These are phyloP conservation scores for Heteronetta atricapilla DNA, from an alignment of 2,113 vertebrate genomes.

Conservation along the genomic window DNA sequence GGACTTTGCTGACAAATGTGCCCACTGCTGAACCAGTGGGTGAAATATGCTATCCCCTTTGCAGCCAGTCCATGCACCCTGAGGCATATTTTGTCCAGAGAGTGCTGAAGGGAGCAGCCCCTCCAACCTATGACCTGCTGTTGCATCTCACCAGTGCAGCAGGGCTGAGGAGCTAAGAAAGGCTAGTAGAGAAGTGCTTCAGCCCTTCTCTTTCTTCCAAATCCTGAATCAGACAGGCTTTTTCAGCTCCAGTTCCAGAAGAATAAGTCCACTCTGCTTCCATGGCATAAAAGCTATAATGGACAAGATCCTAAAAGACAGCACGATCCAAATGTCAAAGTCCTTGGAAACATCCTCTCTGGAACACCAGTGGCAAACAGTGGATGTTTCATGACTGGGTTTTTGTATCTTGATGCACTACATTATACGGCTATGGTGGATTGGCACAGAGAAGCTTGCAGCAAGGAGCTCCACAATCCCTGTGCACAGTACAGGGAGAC, in stretches of 20 bases:
- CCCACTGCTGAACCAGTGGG: not conserved
- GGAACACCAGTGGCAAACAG: not conserved
- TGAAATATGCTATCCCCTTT: conserved; percentile 28
- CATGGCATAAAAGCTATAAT: not conserved
- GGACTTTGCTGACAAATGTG: not conserved
- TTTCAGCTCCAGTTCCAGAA: not conserved
- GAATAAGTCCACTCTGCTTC: not conserved
- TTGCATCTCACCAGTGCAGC: not conserved
- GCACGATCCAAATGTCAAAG: not conserved
- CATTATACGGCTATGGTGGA: not conserved
- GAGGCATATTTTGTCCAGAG: not conserved
- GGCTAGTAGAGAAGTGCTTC: conserved; percentile 2
- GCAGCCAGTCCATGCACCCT: not conserved
- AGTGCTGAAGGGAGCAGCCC: not conserved
- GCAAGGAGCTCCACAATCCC: not conserved
- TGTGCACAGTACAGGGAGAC: not conserved
- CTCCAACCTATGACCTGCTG: not conserved
- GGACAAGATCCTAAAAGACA: not conserved
- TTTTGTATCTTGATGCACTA: not conserved
- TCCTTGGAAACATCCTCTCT: not conserved
- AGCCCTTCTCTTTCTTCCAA: not conserved
- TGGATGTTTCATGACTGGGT: not conserved
- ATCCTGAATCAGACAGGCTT: not conserved
- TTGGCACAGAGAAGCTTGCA: not conserved
- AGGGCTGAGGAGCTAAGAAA: not conserved